Evolutionary conservation across 1,140 invertebrate genomes (phyloP), one percentile per base, ranked within the genome.

Genomic region (Zaprionus nigranus): DNA sequence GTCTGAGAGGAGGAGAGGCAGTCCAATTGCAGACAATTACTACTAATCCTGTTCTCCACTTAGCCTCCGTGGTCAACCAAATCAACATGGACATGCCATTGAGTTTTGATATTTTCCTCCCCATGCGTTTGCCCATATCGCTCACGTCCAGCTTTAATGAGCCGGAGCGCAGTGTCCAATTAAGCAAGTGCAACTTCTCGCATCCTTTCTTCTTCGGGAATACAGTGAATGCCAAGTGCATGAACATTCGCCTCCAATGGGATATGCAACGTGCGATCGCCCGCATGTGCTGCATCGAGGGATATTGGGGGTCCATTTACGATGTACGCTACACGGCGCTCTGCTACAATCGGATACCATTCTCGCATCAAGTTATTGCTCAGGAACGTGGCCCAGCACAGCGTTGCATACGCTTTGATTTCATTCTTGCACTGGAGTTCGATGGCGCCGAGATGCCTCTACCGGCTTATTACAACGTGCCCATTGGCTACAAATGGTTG

Each of bases 121-220:
- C 82, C 34, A 46, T 86, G 11, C 65, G 63, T 0, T 7, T 86
- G 28, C 79, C 82, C 5, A 5, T 59, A 1, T 2, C 51, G 1
- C 49, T 83, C 11, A 26, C n/a, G 5, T 5, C 76, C 26, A 26
- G 0, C 2, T 83, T 73, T 4, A 15, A 87, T 13, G 24, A 77
- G 7, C 0, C 13, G 12, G 13, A 40, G 1, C 72, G 76, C 43
- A 79, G 24, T 1, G 82, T 86, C 4, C 26, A 36, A 11, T 9
- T 87, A 0, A 51, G 13, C 24, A 49, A 54, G 0, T 0, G 5
- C 9, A 63, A 66, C 49, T 43, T 15, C 1, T 5, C 5, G 9
- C 72, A 83, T 43, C 77, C 72, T 0, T 83, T 87, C 28, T 81
- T 81, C 59, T 87, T 69, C 1, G 80, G 65, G 9, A 77, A 87